A percentile compares a stretch with the other conserved stretches of the same genome.
These are phyloP conservation scores for Potamarius usumacintae DNA, from an alignment of 2,113 vertebrate species.

Conservation along the genomic window DNA sequence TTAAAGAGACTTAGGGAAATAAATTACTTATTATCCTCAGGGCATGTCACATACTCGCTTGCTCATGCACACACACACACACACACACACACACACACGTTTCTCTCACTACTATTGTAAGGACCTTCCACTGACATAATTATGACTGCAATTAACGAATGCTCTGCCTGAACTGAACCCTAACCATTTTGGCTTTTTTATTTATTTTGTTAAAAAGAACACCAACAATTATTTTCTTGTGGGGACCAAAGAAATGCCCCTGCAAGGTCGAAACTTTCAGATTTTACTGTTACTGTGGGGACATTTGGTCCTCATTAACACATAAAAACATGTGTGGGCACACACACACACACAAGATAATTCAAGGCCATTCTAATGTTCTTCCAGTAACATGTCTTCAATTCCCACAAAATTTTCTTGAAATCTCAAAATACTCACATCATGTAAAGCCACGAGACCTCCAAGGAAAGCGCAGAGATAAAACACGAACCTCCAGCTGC, in stretches of 20 bases:
- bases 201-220: too few species aligned
- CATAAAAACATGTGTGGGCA: too few species aligned
- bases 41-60: slow-evolving; percentile 11
- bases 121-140: too few species aligned
- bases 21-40: slow-evolving; percentile 36
- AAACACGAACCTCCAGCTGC: slow-evolving; percentile 90
- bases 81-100: background rate
- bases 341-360: background rate
- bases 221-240: too few species aligned
- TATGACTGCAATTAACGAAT: too few species aligned
- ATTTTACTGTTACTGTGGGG: too few species aligned
- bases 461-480: slow-evolving; percentile 79
- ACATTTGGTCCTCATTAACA: too few species aligned
- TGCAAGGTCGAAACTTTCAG: too few species aligned
- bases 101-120: too few species aligned
- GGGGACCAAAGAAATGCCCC: too few species aligned
- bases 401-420: background rate
- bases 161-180: too few species aligned
- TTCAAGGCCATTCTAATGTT: slow-evolving; percentile 12
- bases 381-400: background rate
- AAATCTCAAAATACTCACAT: slow-evolving; percentile 78
- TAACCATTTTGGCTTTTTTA: too few species aligned
- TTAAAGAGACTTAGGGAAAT: slow-evolving; percentile 14
- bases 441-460: slow-evolving; percentile 82
- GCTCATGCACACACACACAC: background rate